phyloP scores from a whole-genome alignment of 2,113 vertebrate genomes.

The Podilymbus podiceps region DNA sequence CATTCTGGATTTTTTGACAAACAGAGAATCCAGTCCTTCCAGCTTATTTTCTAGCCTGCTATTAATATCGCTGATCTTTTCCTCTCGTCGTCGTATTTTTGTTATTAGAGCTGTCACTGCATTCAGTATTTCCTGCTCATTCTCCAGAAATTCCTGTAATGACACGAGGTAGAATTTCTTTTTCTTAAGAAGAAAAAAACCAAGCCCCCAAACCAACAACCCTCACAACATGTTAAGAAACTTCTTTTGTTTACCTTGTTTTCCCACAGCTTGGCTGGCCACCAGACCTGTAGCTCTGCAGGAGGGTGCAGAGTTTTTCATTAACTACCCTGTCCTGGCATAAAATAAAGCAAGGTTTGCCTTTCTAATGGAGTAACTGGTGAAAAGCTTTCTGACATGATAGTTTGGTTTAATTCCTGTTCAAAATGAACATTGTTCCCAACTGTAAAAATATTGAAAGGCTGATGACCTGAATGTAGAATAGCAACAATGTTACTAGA shows the following conservation, averaged over 20 bases:
- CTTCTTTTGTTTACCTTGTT: not conserved
- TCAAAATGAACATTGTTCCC: not conserved
- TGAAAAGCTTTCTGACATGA: not conserved
- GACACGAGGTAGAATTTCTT: not conserved
- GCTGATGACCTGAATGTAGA: not conserved
- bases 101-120: slow-evolving; percentile 10
- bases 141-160: slow-evolving; percentile 29
- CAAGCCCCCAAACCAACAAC: too few relatives aligned
- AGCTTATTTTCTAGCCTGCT: slow-evolving; percentile 41
- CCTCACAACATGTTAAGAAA: not conserved
- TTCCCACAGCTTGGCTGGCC: not conserved
- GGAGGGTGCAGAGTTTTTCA: not conserved
- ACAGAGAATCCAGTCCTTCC: slow-evolving; percentile 29
- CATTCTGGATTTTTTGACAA: not conserved
- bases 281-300: not conserved
- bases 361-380: not conserved
- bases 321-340: not conserved
- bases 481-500: not conserved
- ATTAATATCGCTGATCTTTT: slow-evolving; percentile 35
- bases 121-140: slow-evolving; percentile 37
- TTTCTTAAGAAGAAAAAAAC: not conserved
- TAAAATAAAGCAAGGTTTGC: not conserved
- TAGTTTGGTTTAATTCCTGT: not conserved
- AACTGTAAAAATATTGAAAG: not conserved
- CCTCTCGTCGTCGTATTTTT: slow-evolving; percentile 33